Percentiles rank a stretch among this genome's conserved stretches.
Evolutionary conservation across 2,113 vertebrate species (phyloP).

Genomic region (Sceloporus tristichus): DNA sequence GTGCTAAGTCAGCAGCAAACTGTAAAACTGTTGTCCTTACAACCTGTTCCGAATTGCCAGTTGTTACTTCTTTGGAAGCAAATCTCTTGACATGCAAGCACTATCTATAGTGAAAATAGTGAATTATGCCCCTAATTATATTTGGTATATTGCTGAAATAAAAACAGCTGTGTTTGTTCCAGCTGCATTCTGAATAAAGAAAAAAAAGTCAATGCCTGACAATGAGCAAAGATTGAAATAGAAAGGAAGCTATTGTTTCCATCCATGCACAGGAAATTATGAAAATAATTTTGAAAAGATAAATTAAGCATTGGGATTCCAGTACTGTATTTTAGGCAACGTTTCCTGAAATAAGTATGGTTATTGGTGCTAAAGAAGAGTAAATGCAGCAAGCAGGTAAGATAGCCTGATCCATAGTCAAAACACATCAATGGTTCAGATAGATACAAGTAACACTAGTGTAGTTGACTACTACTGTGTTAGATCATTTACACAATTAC

Average conservation of each 20-base stretch:
- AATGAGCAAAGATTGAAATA: conserved; percentile 30
- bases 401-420: background rate
- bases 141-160: conserved; percentile 58
- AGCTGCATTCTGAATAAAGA: conserved; percentile 53
- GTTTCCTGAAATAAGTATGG: background rate
- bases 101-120: conserved; percentile 44
- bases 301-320: background rate
- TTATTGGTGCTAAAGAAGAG: background rate
- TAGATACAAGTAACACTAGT: background rate
- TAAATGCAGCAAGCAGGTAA: background rate
- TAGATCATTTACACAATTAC: background rate
- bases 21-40: conserved; percentile 2
- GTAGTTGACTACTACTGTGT: background rate
- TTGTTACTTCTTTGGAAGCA: conserved; percentile 34
- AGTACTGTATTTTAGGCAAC: background rate
- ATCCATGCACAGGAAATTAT: conserved; percentile 47
- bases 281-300: conserved; percentile 43
- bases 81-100: conserved; percentile 12
- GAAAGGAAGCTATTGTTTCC: conserved; percentile 50
- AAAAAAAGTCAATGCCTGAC: conserved; percentile 34
- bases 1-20: background rate
- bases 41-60: background rate
- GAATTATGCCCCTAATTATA: conserved; percentile 31
- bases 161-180: conserved; percentile 60
- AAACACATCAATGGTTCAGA: background rate